A percentile compares a stretch with the other conserved stretches of the same genome.
phyloP scores from a whole-genome alignment of 2,113 vertebrate genomes.

The Clupea harengus region DNA sequence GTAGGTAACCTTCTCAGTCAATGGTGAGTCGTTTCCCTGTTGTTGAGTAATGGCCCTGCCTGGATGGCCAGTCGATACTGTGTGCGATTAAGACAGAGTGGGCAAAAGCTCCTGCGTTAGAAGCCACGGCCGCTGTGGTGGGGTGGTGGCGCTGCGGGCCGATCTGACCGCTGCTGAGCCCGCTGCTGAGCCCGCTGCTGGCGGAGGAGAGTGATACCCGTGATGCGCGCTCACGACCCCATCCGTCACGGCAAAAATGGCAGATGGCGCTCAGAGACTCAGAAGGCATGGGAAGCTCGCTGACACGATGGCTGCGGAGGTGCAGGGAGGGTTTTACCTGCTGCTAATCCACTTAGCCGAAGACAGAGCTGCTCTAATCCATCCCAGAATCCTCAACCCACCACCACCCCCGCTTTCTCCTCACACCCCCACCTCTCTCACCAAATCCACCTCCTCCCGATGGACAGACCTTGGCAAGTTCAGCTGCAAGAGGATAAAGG shows the following conservation, averaged over 20 bases:
- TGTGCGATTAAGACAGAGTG: conserved; percentile 50
- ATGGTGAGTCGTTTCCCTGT: conserved; percentile 14
- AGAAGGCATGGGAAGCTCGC: conserved; percentile 53
- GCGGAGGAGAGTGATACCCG: conserved; percentile 34
- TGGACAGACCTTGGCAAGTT: neutral
- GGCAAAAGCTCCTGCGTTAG: conserved; percentile 47
- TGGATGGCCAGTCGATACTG: conserved; percentile 4
- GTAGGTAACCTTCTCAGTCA: conserved; percentile 19
- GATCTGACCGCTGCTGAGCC: conserved; percentile 66
- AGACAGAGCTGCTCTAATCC: conserved; percentile 74
- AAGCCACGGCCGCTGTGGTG: conserved; percentile 34
- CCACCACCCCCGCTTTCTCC: neutral
- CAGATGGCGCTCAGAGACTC: conserved; percentile 71
- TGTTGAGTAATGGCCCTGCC: conserved; percentile 13
- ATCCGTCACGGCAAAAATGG: conserved; percentile 71
- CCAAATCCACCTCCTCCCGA: neutral
- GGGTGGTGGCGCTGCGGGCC: conserved; percentile 16
- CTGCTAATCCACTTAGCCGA: conserved; percentile 74
- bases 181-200: neutral
- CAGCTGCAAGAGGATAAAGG: neutral
- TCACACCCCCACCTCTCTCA: neutral
- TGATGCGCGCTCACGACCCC: conserved; percentile 59
- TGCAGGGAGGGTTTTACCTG: conserved; percentile 70
- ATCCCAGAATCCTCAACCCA: conserved; percentile 34
- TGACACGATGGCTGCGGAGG: conserved; percentile 65